Evolutionary conservation across 1,140 invertebrate species (phyloP), one percentile per base, ranked within the genome.

Genomic region (Sitobion miscanthi): DNA sequence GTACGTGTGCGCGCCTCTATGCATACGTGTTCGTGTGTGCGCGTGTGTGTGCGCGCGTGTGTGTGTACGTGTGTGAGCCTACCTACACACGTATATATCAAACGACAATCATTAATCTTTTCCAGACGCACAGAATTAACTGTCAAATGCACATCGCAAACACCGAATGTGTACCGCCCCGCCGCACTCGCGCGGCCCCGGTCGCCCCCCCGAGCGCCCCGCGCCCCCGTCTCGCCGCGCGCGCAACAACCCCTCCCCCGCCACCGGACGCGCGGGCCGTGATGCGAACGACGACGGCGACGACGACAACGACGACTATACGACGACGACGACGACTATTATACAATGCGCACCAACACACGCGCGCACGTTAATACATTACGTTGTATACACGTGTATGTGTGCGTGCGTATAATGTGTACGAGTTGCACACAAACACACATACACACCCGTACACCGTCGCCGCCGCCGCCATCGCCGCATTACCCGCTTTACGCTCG

Each of bases 31-130:
- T 25, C 6, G 47, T 30, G 54, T 7, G 62, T 14, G 45, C 14
- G 2, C 21, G 20, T 7, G 62, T 14, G 45, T 4, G 2, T 21
- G 20, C 23, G 86, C 23, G 47, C 23, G 62, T 47, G 69, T 23
- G 49, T 23, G 42, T 4, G 47, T 8, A 21, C 6, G n/a, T 14
- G 57, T 3, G 62, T 45, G 30, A 30, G 23, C 77, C 91, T 86
- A 93, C 49, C 21, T 30, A 82, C 77, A 85, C 42, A 92, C 91
- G 49, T 83, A 92, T 42, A n/a, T 92, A 92, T 92, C 91, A 92
- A 92, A 92, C 91, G 91, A 92, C 91, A 92, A 93, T 93, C 91
- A 93, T 93, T 93, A 93, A 93, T 93, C 91, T 93, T 93, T 85
- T 86, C 91, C 91, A 52, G 91, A 93, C 91, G 91, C 91, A 86